Evolutionary conservation across 2,113 vertebrate species (phyloP).

Genomic region (Dipodomys spectabilis): DNA sequence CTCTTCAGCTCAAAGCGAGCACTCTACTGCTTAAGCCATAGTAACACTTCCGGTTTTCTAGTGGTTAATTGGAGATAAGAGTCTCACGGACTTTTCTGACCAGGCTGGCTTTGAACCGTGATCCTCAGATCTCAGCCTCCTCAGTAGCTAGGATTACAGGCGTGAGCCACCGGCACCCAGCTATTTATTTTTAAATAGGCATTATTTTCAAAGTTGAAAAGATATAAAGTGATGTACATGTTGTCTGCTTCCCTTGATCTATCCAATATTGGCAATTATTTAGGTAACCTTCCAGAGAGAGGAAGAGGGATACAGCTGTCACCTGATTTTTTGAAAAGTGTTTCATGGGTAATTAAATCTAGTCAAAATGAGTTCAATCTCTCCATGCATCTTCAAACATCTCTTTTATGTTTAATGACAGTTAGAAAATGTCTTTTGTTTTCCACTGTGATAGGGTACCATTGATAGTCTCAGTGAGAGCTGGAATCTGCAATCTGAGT

Average conservation of each 20-base stretch:
- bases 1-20: too few relatives aligned
- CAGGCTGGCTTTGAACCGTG: too few relatives aligned
- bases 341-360: constrained; percentile 11
- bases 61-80: too few relatives aligned
- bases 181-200: neutral
- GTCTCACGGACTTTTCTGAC: too few relatives aligned
- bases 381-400: neutral
- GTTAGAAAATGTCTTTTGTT: neutral
- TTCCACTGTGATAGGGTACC: neutral
- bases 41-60: too few relatives aligned
- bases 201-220: neutral
- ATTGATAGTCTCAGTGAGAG: neutral
- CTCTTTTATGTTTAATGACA: neutral
- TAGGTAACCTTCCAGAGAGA: neutral
- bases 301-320: neutral
- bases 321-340: neutral
- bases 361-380: neutral
- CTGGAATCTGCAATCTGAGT: neutral
- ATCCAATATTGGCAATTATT: neutral
- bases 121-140: neutral
- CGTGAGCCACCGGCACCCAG: neutral
- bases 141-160: too few relatives aligned
- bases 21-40: too few relatives aligned
- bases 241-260: neutral
- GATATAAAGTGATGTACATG: neutral